Conservation (phyloP, 2,888 invertebrate genomes). For the Cephalotes varians region DNA sequence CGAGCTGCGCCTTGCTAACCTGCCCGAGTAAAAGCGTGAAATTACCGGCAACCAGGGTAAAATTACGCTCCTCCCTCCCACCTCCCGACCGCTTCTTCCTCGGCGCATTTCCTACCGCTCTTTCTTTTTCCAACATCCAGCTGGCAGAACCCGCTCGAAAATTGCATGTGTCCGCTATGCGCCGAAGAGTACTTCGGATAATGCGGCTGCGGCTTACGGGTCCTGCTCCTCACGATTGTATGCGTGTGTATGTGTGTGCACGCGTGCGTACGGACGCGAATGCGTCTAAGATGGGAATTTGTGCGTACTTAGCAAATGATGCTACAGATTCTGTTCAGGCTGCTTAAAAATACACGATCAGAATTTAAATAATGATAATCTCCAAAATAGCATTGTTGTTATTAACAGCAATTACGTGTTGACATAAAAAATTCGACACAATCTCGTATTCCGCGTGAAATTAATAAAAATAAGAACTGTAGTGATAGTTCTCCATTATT, state of each 20-base stretch:
- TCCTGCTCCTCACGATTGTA: constrained; percentile 42
- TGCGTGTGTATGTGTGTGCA: not conserved
- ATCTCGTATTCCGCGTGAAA: not conserved
- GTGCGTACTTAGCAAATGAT: not conserved
- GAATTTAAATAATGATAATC: not conserved
- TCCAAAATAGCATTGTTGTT: not conserved
- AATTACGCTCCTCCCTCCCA: constrained; percentile 71
- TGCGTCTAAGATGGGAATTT: constrained; percentile 28
- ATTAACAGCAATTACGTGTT: not conserved
- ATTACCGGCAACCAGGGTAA: constrained; percentile 77
- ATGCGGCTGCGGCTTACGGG: constrained; percentile 65
- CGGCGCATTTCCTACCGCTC: constrained; percentile 7
- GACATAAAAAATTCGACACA: constrained; percentile 1
- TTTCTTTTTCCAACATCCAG: constrained; percentile 63
- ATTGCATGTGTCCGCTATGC: constrained; percentile 76
- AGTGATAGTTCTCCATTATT: not conserved
- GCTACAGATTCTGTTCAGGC: not conserved
- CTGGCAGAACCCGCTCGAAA: constrained; percentile 74
- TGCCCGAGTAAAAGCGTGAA: constrained; percentile 82
- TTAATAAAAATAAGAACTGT: not conserved
- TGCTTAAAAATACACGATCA: not conserved
- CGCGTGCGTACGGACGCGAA: not conserved
- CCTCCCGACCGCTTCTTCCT: constrained; percentile 41
- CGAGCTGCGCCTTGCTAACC: constrained; percentile 76
- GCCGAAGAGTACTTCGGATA: constrained; percentile 74